Evolutionary conservation across 64 coral and sea anemone species (phyloP).

Genomic region (Platygyra sinensis): DNA sequence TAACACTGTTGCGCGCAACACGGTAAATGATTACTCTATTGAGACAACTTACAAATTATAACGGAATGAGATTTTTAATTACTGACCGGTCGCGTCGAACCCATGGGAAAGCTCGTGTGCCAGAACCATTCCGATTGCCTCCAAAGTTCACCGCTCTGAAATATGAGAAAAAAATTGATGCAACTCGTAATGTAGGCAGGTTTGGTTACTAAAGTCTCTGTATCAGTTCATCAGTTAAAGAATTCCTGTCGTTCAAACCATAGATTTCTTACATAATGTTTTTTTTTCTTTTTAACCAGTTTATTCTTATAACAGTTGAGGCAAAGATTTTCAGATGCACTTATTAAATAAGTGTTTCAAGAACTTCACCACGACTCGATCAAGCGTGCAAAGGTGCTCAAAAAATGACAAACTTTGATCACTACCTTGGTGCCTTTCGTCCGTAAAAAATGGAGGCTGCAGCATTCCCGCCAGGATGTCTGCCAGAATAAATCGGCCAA

Average conservation of each 20-base stretch:
- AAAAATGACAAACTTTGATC: background rate
- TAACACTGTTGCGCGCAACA: background rate
- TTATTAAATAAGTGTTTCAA: no score
- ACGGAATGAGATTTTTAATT: background rate
- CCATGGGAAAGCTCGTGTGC: constrained; percentile 82
- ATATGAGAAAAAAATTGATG: background rate
- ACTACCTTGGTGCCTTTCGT: constrained; percentile 71
- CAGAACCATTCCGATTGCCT: constrained; percentile 76
- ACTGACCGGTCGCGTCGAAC: constrained; percentile 79
- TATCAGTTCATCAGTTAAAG: no score
- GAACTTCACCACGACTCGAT: no score
- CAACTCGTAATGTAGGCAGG: no score
- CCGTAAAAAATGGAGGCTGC: constrained; percentile 80
- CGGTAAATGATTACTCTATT: no score
- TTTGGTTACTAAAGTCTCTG: no score
- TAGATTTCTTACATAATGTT: no score
- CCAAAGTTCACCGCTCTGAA: constrained; percentile 82
- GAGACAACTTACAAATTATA: background rate
- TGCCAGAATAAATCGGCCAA: constrained; percentile 1
- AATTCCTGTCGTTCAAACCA: no score
- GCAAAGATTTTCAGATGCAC: no score
- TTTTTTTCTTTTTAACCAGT: no score
- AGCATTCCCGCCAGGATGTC: constrained; percentile 83
- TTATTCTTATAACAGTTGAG: no score
- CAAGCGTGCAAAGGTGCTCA: no score